A percentile compares a stretch with the other conserved stretches of the same genome.
phyloP scores from a whole-genome alignment of 2,797 vertebrate genomes.

The Megalops cyprinoides region DNA sequence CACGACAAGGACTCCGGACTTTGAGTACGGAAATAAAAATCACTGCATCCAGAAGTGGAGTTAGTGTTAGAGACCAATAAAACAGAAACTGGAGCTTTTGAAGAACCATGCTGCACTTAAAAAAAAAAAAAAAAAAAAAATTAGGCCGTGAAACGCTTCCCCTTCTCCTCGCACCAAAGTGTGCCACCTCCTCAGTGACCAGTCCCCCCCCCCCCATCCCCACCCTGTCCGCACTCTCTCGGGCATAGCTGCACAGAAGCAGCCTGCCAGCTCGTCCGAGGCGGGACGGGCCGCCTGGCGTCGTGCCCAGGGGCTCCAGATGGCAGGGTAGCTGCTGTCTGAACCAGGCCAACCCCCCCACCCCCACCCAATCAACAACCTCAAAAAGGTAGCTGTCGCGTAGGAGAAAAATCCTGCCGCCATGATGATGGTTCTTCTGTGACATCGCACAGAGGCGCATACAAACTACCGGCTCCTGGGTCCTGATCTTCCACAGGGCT shows the following conservation, averaged over 20 bases:
- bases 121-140: slow-evolving; percentile 58
- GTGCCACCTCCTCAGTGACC: slow-evolving; percentile 67
- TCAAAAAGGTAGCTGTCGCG: neutral
- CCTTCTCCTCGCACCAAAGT: slow-evolving; percentile 44
- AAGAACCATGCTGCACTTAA: neutral
- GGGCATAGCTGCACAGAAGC: slow-evolving; percentile 25
- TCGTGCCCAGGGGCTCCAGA: neutral
- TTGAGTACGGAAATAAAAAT: neutral
- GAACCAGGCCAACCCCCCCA: slow-evolving; percentile 34
- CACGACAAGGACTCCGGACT: slow-evolving; percentile 3
- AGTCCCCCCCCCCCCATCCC: slow-evolving; percentile 47
- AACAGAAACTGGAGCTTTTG: neutral
- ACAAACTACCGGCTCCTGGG: neutral
- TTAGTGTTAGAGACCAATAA: neutral
- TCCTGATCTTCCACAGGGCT: neutral
- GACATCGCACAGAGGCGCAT: neutral
- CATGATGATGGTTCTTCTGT: neutral
- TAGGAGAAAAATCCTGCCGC: neutral
- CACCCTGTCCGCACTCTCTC: slow-evolving; percentile 41
- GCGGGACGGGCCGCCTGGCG: slow-evolving; percentile 34
- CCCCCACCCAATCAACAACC: slow-evolving; percentile 44
- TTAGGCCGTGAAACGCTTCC: slow-evolving; percentile 48
- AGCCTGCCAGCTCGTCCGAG: neutral
- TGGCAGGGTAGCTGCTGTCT: neutral
- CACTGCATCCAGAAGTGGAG: neutral